Evolutionary conservation across 2,888 invertebrate species (phyloP).

Genomic region (Bellardia pandia): DNA sequence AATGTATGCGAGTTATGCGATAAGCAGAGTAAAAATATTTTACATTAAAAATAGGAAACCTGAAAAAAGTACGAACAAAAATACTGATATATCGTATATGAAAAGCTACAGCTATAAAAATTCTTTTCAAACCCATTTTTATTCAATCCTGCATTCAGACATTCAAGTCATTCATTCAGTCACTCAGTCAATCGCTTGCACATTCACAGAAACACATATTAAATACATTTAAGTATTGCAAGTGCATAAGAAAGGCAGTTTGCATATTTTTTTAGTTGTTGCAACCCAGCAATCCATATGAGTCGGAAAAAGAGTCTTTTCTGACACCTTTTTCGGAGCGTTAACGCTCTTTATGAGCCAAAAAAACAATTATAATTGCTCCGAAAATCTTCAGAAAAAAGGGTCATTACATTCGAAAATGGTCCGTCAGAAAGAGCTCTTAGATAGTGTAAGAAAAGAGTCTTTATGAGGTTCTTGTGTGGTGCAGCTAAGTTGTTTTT

Average conservation of each 20-base stretch:
- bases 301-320: too few relatives aligned
- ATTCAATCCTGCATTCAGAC: conserved; percentile 48
- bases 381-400: too few relatives aligned
- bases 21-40: conserved; percentile 50
- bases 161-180: conserved; percentile 58
- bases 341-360: too few relatives aligned
- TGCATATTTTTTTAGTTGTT: conserved; percentile 7
- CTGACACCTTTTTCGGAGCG: too few relatives aligned
- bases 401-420: too few relatives aligned
- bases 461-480: too few relatives aligned
- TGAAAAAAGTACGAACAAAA: conserved; percentile 12
- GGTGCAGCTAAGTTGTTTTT: too few relatives aligned
- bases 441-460: too few relatives aligned
- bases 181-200: conserved; percentile 38
- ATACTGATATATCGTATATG: background rate
- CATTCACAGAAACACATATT: conserved; percentile 14
- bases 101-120: conserved; percentile 42
- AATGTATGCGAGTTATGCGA: conserved; percentile 65
- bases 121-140: conserved; percentile 53
- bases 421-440: too few relatives aligned
- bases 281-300: too few relatives aligned
- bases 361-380: too few relatives aligned
- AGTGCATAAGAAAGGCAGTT: conserved; percentile 28
- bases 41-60: background rate
- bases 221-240: conserved; percentile 10